Base-by-base conservation (phyloP, 1,140 invertebrate species). In the Battus philenor region DNA sequence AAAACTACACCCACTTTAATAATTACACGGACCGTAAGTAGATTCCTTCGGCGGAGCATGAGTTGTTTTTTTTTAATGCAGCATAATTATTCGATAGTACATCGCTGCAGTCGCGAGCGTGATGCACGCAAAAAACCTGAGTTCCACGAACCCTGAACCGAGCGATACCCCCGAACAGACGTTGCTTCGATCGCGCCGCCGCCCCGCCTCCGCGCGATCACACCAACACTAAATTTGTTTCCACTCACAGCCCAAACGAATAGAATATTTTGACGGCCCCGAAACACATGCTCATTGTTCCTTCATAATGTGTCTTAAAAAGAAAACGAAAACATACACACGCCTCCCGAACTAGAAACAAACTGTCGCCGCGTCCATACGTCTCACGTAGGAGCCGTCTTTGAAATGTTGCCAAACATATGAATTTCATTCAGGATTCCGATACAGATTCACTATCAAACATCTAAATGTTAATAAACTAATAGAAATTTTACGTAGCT, bases 51-150 rank as follows among this genome's bases (percentile, higher is more conserved):
- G n/a, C n/a, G n/a, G n/a, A n/a, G n/a, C n/a, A n/a, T n/a, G n/a
- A n/a, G n/a, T n/a, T n/a, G n/a, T n/a, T n/a, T n/a, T n/a, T n/a
- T 20, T 20, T 20, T 20, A 20, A 50, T 54, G 61, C 18, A 20
- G 6, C 2, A 20, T 3, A 20, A 20, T 3, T 3, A 20, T 20
- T 2, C 18, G 18, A 20, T 16, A 16, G 20, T 17, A 33, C 3
- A 7, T 31, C 30, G 32, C 11, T 9, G 4, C 20, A 34, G 17
- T 4, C 11, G 13, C 7, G 31, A n/a, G 34, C 18, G 34, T 10
- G 11, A 11, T 22, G 6, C 17, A 12, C 9, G 16, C n/a, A n/a
- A n/a, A n/a, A 20, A 20, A 20, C 12, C 18, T 9, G 24, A 24
- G 11, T 38, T 6, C 10, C 18, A 24, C 34, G 18, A 20, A 32